Evolutionary conservation across 1,140 invertebrate species (phyloP).

Genomic region (Drosophila nikananu): DNA sequence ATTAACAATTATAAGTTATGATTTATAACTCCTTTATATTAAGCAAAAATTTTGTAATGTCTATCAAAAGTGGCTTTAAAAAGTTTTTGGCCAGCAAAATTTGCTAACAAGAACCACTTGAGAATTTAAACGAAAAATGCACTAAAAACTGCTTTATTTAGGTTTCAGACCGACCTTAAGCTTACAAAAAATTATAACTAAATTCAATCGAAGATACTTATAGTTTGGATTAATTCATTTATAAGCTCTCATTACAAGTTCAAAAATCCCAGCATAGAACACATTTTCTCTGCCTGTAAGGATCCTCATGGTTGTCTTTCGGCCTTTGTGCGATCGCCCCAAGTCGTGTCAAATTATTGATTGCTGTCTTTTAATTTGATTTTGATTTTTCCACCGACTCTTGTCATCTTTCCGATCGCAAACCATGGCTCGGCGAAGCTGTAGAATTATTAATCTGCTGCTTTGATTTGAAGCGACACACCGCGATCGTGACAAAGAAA

Average conservation of each 20-base stretch:
- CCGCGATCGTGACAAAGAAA: conserved; percentile 70
- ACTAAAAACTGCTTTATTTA: too few species aligned
- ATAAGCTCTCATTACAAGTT: not conserved
- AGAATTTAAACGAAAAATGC: too few species aligned
- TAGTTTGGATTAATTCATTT: too few species aligned
- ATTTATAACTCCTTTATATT: not conserved
- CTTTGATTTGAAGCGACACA: conserved; percentile 75
- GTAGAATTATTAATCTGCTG: conserved; percentile 60
- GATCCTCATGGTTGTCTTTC: conserved; percentile 35
- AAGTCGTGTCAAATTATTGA: conserved; percentile 77
- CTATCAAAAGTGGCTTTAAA: too few species aligned
- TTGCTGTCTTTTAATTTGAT: conserved; percentile 80
- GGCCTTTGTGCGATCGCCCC: conserved; percentile 37
- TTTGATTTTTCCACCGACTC: conserved; percentile 65
- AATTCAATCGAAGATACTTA: too few species aligned
- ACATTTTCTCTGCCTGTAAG: conserved; percentile 4
- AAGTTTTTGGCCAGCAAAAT: too few species aligned
- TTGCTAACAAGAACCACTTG: too few species aligned
- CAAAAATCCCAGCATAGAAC: not conserved
- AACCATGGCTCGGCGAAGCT: conserved; percentile 18
- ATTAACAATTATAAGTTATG: not conserved
- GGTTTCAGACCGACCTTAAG: too few species aligned
- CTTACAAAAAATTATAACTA: too few species aligned
- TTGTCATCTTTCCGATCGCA: conserved; percentile 68
- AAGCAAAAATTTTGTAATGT: not conserved